Base-by-base conservation (phyloP, 2,888 invertebrate species). In the Microplitis manilae region DNA sequence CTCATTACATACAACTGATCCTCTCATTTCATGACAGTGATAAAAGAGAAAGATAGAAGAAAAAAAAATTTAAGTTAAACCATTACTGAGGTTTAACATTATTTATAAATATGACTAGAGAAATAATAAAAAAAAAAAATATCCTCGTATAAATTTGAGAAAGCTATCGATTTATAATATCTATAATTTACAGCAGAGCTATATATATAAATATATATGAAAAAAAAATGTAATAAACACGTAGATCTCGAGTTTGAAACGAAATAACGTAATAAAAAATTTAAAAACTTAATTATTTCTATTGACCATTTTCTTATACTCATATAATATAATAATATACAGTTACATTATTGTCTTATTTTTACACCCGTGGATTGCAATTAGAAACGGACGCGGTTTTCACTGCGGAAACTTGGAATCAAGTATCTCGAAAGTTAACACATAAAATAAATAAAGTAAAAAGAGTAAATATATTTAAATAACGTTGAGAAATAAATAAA, bases 311-410 rank as follows among this genome's bases (percentile, higher is more conserved):
- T 30, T 30, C 30, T 30, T 30, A 30, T 30, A 50, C 50, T 13
- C 50, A 13, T 50, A 50, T 50, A 50, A 50, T 50, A 68, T 15
- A 40, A 41, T 68, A 72, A 59, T n/a, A 30, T 41, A 59, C 59
- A 61, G 20, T 41, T 61, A n/a, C 17, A 61, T 65, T 62, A 9
- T 40, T 70, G 30, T 62, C 15, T 61, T 17, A 62, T 20, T 62
- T 20, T 17, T 17, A 62, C 1, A n/a, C 62, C 15, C 62, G 6
- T 62, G n/a, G 7, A 20, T 62, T 40, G 75, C 75, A 75, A 70
- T 75, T 75, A 75, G 75, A 69, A 62, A 75, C 70, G 74, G 74
- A 67, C 38, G 59, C 61, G 61, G 68, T 73, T 75, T 75, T 68
- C 68, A 62, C 72, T 30, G 40, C 68, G 68, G 68, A 68, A 68